These are phyloP conservation scores for Pollimyrus isidori DNA, from an alignment of 2,113 vertebrate genomes.

Conservation along the genomic window DNA sequence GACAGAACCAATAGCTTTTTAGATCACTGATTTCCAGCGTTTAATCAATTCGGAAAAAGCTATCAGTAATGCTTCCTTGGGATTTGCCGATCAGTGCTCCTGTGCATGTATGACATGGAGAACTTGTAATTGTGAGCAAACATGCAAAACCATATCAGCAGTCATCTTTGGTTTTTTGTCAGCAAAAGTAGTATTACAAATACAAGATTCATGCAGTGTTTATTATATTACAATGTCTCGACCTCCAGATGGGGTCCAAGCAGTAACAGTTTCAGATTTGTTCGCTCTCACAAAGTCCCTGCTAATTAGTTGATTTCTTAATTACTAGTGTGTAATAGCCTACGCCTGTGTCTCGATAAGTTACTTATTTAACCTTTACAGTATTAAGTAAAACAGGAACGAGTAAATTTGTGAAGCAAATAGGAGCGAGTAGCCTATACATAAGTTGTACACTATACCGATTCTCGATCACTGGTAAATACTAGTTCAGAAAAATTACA, in stretches of 20 bases:
- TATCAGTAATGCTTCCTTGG: background rate
- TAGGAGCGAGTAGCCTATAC: background rate
- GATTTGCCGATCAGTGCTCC: background rate
- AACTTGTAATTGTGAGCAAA: background rate
- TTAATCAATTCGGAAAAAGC: background rate
- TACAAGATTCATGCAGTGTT: background rate
- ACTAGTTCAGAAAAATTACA: background rate
- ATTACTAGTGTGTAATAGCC: no score
- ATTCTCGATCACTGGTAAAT: background rate
- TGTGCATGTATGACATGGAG: background rate
- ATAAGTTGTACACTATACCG: background rate
- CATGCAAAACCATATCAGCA: background rate
- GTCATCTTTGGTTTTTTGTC: background rate
- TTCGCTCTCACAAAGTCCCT: no score
- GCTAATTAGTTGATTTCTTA: no score
- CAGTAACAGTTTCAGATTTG: no score
- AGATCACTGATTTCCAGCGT: background rate
- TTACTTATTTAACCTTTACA: no score
- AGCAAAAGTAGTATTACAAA: background rate
- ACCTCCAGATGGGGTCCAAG: background rate
- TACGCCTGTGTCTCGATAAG: no score
- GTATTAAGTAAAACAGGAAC: no score
- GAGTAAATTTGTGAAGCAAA: no score
- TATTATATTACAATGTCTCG: background rate
- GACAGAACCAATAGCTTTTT: background rate